These are phyloP conservation scores for Xanthorhoe spadicearia DNA, from an alignment of 2,888 invertebrate species.

Conservation along the genomic window DNA sequence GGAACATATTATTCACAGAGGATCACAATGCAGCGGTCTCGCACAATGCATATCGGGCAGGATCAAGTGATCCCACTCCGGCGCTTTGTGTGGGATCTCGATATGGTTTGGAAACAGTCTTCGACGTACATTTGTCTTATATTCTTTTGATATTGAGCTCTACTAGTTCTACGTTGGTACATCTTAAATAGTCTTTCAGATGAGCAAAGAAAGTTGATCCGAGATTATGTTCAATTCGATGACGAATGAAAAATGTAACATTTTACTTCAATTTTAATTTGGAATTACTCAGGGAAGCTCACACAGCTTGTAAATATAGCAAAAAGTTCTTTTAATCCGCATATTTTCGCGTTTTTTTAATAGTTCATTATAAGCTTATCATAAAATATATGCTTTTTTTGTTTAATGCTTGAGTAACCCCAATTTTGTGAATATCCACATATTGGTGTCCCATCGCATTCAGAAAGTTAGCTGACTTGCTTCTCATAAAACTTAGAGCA, in stretches of 20 bases:
- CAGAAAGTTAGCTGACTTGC: background rate
- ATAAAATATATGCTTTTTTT: background rate
- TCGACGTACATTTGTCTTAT: background rate
- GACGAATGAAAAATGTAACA: too few relatives aligned
- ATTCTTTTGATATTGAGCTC: background rate
- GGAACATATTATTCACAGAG: slow-evolving; percentile 5
- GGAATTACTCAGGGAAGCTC: too few relatives aligned
- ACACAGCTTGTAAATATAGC: too few relatives aligned
- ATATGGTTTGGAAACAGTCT: slow-evolving; percentile 22
- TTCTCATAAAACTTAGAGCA: background rate
- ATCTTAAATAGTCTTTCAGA: background rate
- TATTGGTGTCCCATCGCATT: background rate
- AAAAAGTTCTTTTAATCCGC: too few relatives aligned
- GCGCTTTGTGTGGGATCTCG: slow-evolving; percentile 15
- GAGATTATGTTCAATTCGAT: too few relatives aligned
- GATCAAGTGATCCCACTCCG: slow-evolving; percentile 23
- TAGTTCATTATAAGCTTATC: too few relatives aligned
- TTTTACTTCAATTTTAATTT: too few relatives aligned
- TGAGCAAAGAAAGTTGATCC: too few relatives aligned
- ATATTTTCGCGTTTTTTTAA: too few relatives aligned
- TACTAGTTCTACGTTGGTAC: background rate
- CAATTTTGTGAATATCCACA: background rate
- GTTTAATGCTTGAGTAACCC: background rate
- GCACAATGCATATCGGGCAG: slow-evolving; percentile 13
- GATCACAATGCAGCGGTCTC: slow-evolving; percentile 10